Evolutionary conservation across 2,888 invertebrate species (phyloP), one percentile per base, ranked within the genome.

Genomic region (Drosophila recens): DNA sequence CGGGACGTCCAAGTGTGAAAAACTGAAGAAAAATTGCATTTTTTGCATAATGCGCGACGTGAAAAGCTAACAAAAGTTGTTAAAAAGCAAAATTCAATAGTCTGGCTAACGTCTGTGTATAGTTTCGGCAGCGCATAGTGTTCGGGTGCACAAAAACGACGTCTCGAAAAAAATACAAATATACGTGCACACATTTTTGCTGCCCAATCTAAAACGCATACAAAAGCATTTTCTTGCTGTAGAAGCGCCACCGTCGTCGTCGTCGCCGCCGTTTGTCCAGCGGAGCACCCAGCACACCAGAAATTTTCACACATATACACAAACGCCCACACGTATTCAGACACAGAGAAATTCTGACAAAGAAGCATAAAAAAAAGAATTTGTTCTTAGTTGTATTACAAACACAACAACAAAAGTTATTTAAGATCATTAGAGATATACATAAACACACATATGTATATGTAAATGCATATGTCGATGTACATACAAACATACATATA

Each of bases 41-140:
- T 90, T 91, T 89, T 86, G 82, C 90, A 91, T 90, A 86, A 90
- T 91, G 91, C 80, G 80, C 82, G 90, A 80, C 79, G 86, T 76
- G 80, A 80, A 87, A 90, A 90, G 89, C 84, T 87, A 84, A 80
- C 80, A 83, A 89, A 91, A 90, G 70, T 89, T 76, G 64, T 87
- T 67, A 38, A 79, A 78, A 80, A 75, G 43, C 61, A 58, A 78
- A 86, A 82, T 87, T 80, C 67, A 73, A 77, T 76, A 79, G 76
- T 75, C 72, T 79, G 79, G 79, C 70, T 59, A 79, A 63, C 67
- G 77, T 77, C 77, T 90, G 81, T 79, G 75, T 73, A 80, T 82
- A 76, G 68, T 71, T 80, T 72, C 52, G 75, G 79, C 75, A 75
- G 85, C 80, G 75, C 77, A 79, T 79, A 79, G 74, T 85, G 79